A percentile compares a stretch with the other conserved stretches of the same genome.
Conservation (phyloP, 1,140 invertebrate species). For the Apis florea region DNA sequence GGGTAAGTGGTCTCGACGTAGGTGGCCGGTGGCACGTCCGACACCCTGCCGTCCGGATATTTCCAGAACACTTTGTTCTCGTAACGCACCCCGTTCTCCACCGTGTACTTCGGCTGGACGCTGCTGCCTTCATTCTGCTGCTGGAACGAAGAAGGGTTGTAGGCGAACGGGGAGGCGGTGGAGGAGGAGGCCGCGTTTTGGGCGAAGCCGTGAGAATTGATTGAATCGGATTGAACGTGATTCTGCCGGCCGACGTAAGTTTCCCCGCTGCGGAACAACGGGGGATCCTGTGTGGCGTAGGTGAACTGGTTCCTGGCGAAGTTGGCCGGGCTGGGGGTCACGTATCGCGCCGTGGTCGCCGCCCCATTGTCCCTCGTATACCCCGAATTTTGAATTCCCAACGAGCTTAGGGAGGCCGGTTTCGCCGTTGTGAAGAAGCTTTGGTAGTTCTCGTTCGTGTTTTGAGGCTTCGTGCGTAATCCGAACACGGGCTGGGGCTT, state of each 20-base stretch:
- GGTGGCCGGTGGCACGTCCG: conserved; percentile 70
- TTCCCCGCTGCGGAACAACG: background rate
- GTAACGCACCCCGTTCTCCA: conserved; percentile 75
- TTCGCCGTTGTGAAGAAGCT: conserved; percentile 48
- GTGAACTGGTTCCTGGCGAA: conserved; percentile 8
- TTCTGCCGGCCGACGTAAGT: conserved; percentile 1
- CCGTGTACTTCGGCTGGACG: conserved; percentile 68
- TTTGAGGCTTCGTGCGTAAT: conserved; percentile 70
- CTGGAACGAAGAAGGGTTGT: background rate
- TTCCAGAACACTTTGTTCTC: conserved; percentile 79
- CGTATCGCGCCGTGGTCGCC: background rate
- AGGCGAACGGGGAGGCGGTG: background rate
- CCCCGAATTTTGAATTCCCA: conserved; percentile 43
- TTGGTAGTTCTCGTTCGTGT: conserved; percentile 48
- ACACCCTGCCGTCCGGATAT: conserved; percentile 76
- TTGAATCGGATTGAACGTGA: conserved; percentile 7
- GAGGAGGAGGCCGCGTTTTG: conserved; percentile 12
- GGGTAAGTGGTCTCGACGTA: conserved; percentile 68
- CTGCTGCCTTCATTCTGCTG: too few relatives aligned
- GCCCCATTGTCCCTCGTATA: conserved; percentile 12
- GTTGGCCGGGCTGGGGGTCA: conserved; percentile 12
- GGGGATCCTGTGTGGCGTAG: background rate
- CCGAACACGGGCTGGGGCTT: conserved; percentile 57
- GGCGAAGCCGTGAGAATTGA: conserved; percentile 5
- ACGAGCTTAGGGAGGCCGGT: conserved; percentile 32